Evolutionary conservation across 2,888 invertebrate species (phyloP).

Genomic region (Rotaria macrura): DNA sequence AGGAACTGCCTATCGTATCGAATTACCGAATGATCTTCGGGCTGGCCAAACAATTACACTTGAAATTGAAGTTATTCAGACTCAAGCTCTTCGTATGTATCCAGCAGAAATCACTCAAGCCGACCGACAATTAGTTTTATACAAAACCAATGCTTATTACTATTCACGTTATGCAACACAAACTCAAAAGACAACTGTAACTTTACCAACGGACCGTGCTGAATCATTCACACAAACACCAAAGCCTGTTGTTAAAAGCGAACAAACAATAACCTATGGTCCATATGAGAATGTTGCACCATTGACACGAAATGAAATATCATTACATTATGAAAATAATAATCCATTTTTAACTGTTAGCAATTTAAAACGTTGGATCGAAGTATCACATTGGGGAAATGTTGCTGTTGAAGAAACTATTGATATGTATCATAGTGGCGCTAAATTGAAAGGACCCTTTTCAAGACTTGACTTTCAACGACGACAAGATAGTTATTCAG

Average conservation of each 20-base stretch:
- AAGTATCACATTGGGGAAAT: conserved; percentile 98
- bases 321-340: conserved; percentile 87
- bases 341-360: conserved; percentile 88
- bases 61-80: conserved; percentile 62
- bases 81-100: conserved; percentile 67
- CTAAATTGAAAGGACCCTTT: conserved; percentile 80
- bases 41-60: conserved; percentile 43
- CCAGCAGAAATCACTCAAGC: conserved; percentile 79
- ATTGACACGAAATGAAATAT: conserved; percentile 58
- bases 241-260: conserved; percentile 68
- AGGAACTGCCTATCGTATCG: conserved; percentile 41
- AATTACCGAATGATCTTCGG: conserved; percentile 40
- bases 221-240: conserved; percentile 64
- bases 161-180: conserved; percentile 70
- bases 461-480: conserved; percentile 94
- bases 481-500: conserved; percentile 54
- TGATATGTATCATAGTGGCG: conserved; percentile 81
- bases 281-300: conserved; percentile 67
- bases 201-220: conserved; percentile 29
- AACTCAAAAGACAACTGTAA: conserved; percentile 69
- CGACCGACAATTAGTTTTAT: conserved; percentile 82
- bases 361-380: conserved; percentile 70
- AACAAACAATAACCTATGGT: conserved; percentile 74
- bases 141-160: conserved; percentile 69
- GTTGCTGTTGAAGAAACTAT: conserved; percentile 89